Evolutionary conservation across 2,113 vertebrate genomes (phyloP), one percentile per base, ranked within the genome.

Genomic region (Bubalus kerabau): DNA sequence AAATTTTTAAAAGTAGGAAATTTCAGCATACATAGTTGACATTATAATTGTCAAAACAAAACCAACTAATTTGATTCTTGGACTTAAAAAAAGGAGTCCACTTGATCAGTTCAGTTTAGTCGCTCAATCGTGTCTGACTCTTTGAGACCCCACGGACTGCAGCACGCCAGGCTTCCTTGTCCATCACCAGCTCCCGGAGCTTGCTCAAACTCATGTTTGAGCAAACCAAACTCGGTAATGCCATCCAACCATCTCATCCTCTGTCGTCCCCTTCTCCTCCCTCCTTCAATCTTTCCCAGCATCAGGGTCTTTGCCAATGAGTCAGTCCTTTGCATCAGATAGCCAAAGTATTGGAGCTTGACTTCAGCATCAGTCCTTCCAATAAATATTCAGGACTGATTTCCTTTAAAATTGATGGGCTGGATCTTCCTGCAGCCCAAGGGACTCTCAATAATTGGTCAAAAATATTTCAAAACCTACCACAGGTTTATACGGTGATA

Each of bases 391-490:
- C 21, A 74, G 19, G 21, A 40, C 67, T 40, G 21, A 74, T 74
- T 74, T 40, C 36, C 21, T 74, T 74, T 74, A 74, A 40, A 74
- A 74, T 13, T 40, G 67, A 74, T 6, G 10, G 67, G 36, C n/a
- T 74, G 21, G 67, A 74, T 74, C n/a, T 40, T 36, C 67, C 19
- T 74, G 67, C 36, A 74, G 36, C 36, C 67, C 36, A 74, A 74
- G 67, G n/a, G 10, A 74, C 36, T 74, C 36, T 74, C 67, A 74
- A 57, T n/a, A 84, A 40, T 14, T 87, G 81, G 9, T 90, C 71
- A 88, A 92, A 96, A 91, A 78, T 92, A 90, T 46, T 56, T 86
- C 89, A 94, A 88, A 97, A 93, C 64, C 32, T 83, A 94, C 54
- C 54, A 92, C 26, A 91, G 24, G 59, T 24, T 91, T 90, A 83